A percentile compares a stretch with the other conserved stretches of the same genome.
These are phyloP conservation scores for Galeruca laticollis DNA, from an alignment of 2,888 invertebrate genomes.

Conservation along the genomic window DNA sequence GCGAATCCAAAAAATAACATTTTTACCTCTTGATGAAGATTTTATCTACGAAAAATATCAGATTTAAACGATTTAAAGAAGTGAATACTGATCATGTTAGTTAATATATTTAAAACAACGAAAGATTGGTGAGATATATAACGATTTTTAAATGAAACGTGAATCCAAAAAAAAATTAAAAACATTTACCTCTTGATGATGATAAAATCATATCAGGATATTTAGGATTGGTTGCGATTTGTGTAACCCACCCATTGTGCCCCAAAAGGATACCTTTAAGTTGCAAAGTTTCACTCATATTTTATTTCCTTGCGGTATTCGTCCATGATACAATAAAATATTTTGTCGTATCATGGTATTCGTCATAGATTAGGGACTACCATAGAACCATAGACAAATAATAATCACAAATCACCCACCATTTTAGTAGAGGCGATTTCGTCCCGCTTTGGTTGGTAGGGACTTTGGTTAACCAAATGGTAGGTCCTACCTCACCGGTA, in stretches of 20 bases:
- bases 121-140: slow-evolving; percentile 31
- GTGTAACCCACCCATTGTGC: slow-evolving; percentile 99
- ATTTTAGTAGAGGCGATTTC: no score
- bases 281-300: slow-evolving; percentile 85
- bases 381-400: no score
- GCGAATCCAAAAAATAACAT: not conserved
- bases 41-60: slow-evolving; percentile 59
- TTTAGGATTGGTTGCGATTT: slow-evolving; percentile 99
- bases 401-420: no score
- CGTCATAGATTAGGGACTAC: no score
- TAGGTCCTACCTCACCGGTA: no score
- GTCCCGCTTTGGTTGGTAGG: no score
- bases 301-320: not conserved
- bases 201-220: slow-evolving; percentile 99
- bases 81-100: slow-evolving; percentile 12
- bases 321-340: no score
- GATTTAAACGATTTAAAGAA: not conserved
- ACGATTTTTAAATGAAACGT: slow-evolving; percentile 24
- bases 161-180: not conserved
- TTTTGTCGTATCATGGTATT: no score
- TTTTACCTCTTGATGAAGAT: slow-evolving; percentile 74
- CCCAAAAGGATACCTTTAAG: slow-evolving; percentile 95
- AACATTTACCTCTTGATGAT: slow-evolving; percentile 91
- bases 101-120: slow-evolving; percentile 1
- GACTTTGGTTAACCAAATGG: no score